Base-by-base conservation (phyloP, 2,797 vertebrate species). In the Anguilla obscura region DNA sequence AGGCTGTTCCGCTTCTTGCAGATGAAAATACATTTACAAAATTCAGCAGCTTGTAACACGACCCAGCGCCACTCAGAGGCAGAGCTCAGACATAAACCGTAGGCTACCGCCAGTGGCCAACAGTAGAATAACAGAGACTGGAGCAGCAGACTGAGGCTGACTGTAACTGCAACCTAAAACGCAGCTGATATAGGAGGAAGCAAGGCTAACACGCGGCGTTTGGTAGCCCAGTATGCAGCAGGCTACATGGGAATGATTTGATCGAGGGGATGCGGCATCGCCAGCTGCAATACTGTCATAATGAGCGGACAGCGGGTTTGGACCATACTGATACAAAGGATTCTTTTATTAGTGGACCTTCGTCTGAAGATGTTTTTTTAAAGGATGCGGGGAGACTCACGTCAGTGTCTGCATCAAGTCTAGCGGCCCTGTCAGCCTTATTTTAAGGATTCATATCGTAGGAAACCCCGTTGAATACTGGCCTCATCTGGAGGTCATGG, bases 21-120 rank as follows among this genome's bases (percentile, higher is more conserved):
- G 82, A 21, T 33, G 30, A 71, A 36, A 50, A 50, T 27, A 71
- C 87, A 63, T 8, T 1, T 52, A 12, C 7, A 52, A 52, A 88
- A 93, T 94, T 94, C 94, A 93, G 94, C 94, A 89, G 60, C 92
- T 92, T 94, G 95, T 91, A 96, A 96, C 90, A 91, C 92, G 95
- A 96, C 94, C 93, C 84, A 82, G 89, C 88, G 58, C 91, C 89
- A 85, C 92, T 86, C 90, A 85, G 79, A 91, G 92, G 93, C 56
- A 84, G 85, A 86, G 50, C 76, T 0, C 21, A 45, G 86, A 87
- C 33, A 24, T 24, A 40, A 16, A 63, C n/a, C 63, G 5, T 45
- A 45, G 40, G 40, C 12, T 56, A 24, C 24, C 30, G 6, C 36
- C 88, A 90, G 90, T 30, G 86, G 86, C 90, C 88, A 48, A 87